These are phyloP conservation scores for Arctia plantaginis DNA, from an alignment of 2,888 invertebrate genomes.

Conservation along the genomic window DNA sequence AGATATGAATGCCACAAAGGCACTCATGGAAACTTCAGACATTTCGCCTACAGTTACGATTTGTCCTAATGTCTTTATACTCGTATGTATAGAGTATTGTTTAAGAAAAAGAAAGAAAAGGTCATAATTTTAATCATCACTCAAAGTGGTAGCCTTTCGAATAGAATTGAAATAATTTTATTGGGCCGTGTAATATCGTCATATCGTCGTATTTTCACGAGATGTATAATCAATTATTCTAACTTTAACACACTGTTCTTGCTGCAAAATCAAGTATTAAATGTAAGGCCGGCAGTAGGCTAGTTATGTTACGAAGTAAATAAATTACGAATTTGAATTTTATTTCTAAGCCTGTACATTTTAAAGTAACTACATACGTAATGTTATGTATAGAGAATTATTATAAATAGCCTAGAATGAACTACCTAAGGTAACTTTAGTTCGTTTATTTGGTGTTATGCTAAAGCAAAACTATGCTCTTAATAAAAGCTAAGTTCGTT, in stretches of 20 bases:
- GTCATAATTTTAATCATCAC: not conserved
- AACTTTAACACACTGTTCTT: slow-evolving; percentile 43
- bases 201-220: slow-evolving; percentile 22
- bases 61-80: slow-evolving; percentile 24
- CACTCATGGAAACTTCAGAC: slow-evolving; percentile 31
- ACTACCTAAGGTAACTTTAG: slow-evolving; percentile 61
- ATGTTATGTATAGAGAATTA: slow-evolving; percentile 61
- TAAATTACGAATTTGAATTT: slow-evolving; percentile 69
- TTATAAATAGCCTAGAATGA: slow-evolving; percentile 52
- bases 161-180: not conserved
- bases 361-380: slow-evolving; percentile 59
- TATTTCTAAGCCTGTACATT: slow-evolving; percentile 70
- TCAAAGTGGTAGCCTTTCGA: not conserved
- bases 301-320: slow-evolving; percentile 58
- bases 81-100: slow-evolving; percentile 11
- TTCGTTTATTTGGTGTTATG: slow-evolving; percentile 56
- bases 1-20: slow-evolving; percentile 29
- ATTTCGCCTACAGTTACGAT: slow-evolving; percentile 39
- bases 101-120: slow-evolving; percentile 18
- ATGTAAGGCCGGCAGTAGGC: slow-evolving; percentile 50
- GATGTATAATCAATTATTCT: slow-evolving; percentile 40
- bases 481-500: slow-evolving; percentile 65
- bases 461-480: slow-evolving; percentile 60
- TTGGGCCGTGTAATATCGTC: not conserved
- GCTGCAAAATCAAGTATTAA: slow-evolving; percentile 45